Base-by-base conservation (phyloP, 92 coral and sea anemone genomes). In the Porites rus region DNA sequence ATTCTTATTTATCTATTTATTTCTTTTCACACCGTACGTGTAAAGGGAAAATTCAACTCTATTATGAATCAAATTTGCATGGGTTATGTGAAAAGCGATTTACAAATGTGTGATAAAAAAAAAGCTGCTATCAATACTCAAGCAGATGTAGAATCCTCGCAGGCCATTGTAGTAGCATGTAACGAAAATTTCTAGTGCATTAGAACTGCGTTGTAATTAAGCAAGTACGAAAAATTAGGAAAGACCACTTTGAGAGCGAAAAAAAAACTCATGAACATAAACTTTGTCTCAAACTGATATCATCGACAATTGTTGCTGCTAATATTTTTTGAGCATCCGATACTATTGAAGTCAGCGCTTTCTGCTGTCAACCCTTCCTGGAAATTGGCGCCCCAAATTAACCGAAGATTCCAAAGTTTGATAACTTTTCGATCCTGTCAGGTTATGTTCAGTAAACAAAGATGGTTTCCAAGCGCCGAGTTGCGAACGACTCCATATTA, bases 101-200 rank as follows among this genome's bases (percentile, higher is more conserved):
- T 72, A 24, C 58, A 81, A 58, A 69, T 81, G 86, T 81, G 86
- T 69, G 86, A 81, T 70, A 6, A 56, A 56, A 59, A 70, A 58
- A 81, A 54, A 24, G 54, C 56, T 71, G 38, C 51, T 81, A 70
- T 81, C 86, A 74, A 81, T 81, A 24, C 69, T 38, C 24, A 69
- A 50, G 18, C 86, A 81, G 86, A 81, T 81, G 86, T 81, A 69
- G 71, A 28, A 65, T 13, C 22, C 52, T 70, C 78, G 18, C 17
- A 70, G 71, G 10, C 69, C 50, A 81, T 81, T 70, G 69, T 81
- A 19, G 13, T 24, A 24, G 60, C 3, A 70, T 31, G 60, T 70
- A 20, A 28, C 66, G 58, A 69, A 19, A 51, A 58, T 72, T 52
- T 58, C 75, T 70, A 81, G 61, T 70, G 66, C 69, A 20, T 38